Evolutionary conservation across 1,140 invertebrate genomes (phyloP).

Genomic region (Sarcophaga bullata): DNA sequence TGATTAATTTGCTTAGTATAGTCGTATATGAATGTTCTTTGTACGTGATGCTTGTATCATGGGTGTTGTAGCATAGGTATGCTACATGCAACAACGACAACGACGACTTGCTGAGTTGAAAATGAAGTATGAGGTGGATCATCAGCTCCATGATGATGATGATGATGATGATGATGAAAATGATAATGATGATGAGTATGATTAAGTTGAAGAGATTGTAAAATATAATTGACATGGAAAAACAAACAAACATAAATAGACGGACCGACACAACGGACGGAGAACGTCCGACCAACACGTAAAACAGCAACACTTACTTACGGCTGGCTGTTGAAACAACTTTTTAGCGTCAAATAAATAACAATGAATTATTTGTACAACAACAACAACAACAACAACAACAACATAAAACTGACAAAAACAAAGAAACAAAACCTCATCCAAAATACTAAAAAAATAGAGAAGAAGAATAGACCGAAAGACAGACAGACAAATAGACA

Average conservation of each 20-base stretch:
- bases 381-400: neutral
- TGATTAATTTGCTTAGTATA: neutral
- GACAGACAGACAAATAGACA: too few species aligned
- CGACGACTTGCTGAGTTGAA: neutral
- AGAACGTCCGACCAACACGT: neutral
- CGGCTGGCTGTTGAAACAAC: too few species aligned
- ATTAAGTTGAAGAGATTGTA: slow-evolving; percentile 7
- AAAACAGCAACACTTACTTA: neutral
- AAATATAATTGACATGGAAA: slow-evolving; percentile 12
- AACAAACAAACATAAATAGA: neutral
- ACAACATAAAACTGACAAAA: neutral
- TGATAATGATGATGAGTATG: neutral
- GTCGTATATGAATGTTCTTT: neutral
- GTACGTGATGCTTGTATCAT: neutral
- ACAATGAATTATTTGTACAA: slow-evolving; percentile 11
- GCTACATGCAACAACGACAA: neutral
- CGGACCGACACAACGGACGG: neutral
- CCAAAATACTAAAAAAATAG: neutral
- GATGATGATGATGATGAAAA: neutral
- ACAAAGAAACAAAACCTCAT: neutral
- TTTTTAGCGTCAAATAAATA: neutral
- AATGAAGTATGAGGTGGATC: neutral
- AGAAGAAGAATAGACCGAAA: neutral
- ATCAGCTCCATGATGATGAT: neutral
- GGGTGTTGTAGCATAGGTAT: neutral